phyloP scores from a whole-genome alignment of 2,888 invertebrate species.

The Drosophila flavopinicola region DNA sequence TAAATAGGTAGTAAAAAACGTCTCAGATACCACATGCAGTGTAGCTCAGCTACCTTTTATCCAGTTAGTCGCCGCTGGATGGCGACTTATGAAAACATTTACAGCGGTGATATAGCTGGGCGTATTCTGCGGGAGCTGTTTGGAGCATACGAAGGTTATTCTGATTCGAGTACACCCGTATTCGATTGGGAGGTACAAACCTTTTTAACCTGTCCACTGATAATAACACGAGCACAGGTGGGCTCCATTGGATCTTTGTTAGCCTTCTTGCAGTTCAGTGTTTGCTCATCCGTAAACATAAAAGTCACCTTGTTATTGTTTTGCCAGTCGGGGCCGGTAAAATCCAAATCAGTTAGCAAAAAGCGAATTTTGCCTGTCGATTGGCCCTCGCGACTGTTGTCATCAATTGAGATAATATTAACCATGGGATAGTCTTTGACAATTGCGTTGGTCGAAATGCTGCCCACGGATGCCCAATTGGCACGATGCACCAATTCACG shows the following conservation, averaged over 20 bases:
- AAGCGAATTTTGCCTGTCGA: slow-evolving; percentile 83
- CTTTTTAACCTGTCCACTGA: slow-evolving; percentile 81
- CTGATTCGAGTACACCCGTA: too few species aligned
- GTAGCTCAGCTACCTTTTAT: slow-evolving; percentile 55
- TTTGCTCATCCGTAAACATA: slow-evolving; percentile 81
- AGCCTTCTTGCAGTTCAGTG: slow-evolving; percentile 72
- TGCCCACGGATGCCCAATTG: slow-evolving; percentile 83
- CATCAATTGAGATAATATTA: slow-evolving; percentile 84
- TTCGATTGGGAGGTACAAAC: slow-evolving; percentile 41
- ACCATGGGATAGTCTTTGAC: slow-evolving; percentile 83
- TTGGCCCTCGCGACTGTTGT: slow-evolving; percentile 62
- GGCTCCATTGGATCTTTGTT: slow-evolving; percentile 84
- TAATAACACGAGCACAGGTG: slow-evolving; percentile 81
- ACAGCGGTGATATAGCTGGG: slow-evolving; percentile 66
- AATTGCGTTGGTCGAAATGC: slow-evolving; percentile 77
- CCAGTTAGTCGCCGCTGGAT: slow-evolving; percentile 83
- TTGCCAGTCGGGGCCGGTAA: slow-evolving; percentile 83
- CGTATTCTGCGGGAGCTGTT: slow-evolving; percentile 55
- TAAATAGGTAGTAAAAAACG: neutral
- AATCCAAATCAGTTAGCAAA: slow-evolving; percentile 83
- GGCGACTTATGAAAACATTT: slow-evolving; percentile 76
- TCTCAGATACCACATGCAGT: neutral
- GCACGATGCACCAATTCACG: slow-evolving; percentile 82
- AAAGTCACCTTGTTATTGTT: slow-evolving; percentile 81
- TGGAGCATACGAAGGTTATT: neutral